Evolutionary conservation across 35 echinoderm and acorn worm genomes (phyloP), one percentile per base, ranked within the genome.

Genomic region (Ophiothrix spiculata): DNA sequence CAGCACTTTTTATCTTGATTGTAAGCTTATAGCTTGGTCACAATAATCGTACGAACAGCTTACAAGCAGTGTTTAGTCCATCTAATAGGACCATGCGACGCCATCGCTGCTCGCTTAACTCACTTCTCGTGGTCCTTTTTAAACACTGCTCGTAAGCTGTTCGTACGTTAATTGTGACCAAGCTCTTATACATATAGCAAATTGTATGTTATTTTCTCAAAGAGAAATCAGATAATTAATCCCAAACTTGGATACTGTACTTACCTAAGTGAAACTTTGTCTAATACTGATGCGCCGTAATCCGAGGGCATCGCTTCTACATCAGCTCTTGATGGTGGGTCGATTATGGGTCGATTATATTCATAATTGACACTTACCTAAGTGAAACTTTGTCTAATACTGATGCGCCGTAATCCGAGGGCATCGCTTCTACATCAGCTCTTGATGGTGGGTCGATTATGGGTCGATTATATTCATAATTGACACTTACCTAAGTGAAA

Each of bases 241-340:
- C n/a, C n/a, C n/a, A 63, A 63, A 15, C 56, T 14, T 15, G 14
- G 28, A 63, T 15, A 15, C n/a, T 63, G 56, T 15, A 63, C 8
- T 76, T 94, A 99, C 96, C 89, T 94, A 60, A 99, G 54, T 39
- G 86, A 90, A 38, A 86, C 60, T 78, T 88, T 99, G 69, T 99
- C 96, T 75, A 99, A 80, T 40, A 99, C 80, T 37, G 96, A 90
- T 37, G 92, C 83, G 31, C 92, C 96, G 77, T 94, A 99, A 32
- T 99, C 79, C 34, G 96, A 99, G 21, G 77, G 35, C 77, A 36
- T 38, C 21, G 77, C 38, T 21, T 39, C 77, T 0, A 0, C 77
- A 6, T 84, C 81, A 16, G 56, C 25, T 39, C 63, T 75, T 0
- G 33, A 29, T 35, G 36, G 35, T 25, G 34, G 35, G 39, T 79